Evolutionary conservation across 35 echinoderm and acorn worm species (phyloP).

Genomic region (Heliocidaris erythrogramma): DNA sequence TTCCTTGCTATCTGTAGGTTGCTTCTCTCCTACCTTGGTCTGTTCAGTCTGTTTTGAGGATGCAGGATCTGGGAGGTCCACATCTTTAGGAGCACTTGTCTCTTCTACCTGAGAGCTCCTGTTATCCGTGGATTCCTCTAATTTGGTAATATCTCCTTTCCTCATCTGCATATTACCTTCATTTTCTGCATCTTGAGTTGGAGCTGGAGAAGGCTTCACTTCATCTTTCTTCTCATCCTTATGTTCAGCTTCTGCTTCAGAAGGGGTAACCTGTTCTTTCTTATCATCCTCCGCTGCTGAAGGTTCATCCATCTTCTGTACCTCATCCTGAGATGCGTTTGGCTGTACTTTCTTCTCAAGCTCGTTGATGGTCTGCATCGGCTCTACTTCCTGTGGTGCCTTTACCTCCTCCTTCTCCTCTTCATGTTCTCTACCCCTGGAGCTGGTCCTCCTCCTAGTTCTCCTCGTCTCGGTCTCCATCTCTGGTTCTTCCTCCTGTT

Average conservation of each 20-base stretch:
- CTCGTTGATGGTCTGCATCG: neutral
- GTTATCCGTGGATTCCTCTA: neutral
- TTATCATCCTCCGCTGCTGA: conserved; percentile 3
- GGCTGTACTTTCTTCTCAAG: neutral
- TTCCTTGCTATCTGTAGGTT: neutral
- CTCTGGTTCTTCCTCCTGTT: conserved; percentile 47
- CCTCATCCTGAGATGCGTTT: neutral
- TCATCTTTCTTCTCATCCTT: neutral
- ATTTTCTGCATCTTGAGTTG: neutral
- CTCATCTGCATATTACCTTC: neutral
- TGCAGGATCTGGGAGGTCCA: neutral
- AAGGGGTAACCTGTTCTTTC: neutral
- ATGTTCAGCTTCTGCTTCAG: neutral
- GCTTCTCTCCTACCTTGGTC: neutral
- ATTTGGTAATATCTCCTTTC: conserved; percentile 2
- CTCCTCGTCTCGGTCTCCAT: conserved; percentile 33
- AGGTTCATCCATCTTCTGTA: conserved; percentile 11
- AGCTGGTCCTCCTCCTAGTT: conserved; percentile 30
- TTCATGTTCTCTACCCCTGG: conserved; percentile 24
- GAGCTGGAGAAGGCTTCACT: neutral
- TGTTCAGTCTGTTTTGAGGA: neutral
- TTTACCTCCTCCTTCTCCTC: conserved; percentile 6
- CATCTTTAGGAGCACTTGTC: neutral
- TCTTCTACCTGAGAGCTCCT: conserved; percentile 1
- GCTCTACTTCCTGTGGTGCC: conserved; percentile 3